Evolutionary conservation across 2,113 vertebrate species (phyloP).

Genomic region (Vidua chalybeata): DNA sequence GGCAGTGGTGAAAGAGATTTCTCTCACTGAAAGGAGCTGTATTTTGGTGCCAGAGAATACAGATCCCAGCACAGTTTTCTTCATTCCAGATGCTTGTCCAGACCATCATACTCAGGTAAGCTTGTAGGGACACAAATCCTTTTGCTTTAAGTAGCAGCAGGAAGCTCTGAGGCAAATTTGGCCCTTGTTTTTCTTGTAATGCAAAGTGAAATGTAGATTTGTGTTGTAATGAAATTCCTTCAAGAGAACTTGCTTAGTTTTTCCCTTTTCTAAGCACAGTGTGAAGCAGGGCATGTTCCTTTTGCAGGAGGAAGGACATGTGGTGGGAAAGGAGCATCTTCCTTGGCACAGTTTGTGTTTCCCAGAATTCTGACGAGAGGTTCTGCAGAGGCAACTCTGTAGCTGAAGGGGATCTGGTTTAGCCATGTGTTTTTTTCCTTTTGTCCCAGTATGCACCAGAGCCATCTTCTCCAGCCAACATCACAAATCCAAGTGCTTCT

Average conservation of each 20-base stretch:
- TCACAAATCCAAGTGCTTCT: neutral
- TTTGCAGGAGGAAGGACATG: neutral
- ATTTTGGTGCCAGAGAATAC: neutral
- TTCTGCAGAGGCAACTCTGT: neutral
- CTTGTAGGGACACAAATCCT: neutral
- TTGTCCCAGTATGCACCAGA: neutral
- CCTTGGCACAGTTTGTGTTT: neutral
- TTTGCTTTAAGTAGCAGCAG: neutral
- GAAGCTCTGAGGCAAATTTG: neutral
- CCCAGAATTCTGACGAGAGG: accelerated
- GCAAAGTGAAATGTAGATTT: neutral
- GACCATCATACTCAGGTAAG: neutral
- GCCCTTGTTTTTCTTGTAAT: neutral
- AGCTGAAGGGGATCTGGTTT: neutral
- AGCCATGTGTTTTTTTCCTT: accelerated
- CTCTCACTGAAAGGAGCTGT: neutral
- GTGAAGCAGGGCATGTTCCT: neutral
- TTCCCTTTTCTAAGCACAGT: neutral
- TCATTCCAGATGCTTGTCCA: neutral
- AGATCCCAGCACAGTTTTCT: neutral
- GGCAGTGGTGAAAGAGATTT: neutral
- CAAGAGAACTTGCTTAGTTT: neutral
- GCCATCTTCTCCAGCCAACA: neutral
- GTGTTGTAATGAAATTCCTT: neutral
- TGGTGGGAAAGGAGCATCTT: neutral